Percentiles rank a stretch among this genome's conserved stretches.
Evolutionary conservation across 2,888 invertebrate genomes (phyloP).

Genomic region (Heliconius erato): DNA sequence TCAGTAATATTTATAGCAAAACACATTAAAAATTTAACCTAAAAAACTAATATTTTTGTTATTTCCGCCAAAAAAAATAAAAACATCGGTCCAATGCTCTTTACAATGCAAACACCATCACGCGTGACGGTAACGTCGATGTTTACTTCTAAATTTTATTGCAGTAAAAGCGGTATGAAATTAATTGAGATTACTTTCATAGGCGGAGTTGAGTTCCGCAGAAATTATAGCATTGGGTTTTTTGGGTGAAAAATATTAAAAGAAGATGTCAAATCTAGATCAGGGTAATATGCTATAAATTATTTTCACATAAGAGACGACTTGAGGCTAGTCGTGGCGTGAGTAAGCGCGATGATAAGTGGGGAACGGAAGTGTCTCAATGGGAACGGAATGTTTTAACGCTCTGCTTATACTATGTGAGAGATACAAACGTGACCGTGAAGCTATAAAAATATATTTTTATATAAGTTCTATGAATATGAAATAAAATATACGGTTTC

Average conservation of each 20-base stretch:
- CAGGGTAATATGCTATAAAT: too few species aligned
- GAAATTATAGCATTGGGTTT: too few species aligned
- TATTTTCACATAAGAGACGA: too few species aligned
- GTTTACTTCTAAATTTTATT: slow-evolving; percentile 27
- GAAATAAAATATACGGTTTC: too few species aligned
- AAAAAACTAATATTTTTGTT: slow-evolving; percentile 16
- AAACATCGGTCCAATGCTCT: slow-evolving; percentile 19
- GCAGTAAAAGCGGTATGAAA: slow-evolving; percentile 21
- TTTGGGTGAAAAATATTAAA: too few species aligned
- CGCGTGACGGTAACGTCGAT: slow-evolving; percentile 16
- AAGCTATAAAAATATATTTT: too few species aligned
- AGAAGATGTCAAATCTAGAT: too few species aligned
- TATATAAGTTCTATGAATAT: too few species aligned
- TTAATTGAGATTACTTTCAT: slow-evolving; percentile 5
- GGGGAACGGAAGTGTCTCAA: neutral
- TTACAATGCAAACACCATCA: slow-evolving; percentile 28
- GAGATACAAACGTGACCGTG: neutral
- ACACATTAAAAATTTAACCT: slow-evolving; percentile 3
- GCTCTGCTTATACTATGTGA: neutral
- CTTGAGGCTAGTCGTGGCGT: too few species aligned
- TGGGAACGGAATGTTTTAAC: neutral
- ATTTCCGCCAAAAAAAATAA: slow-evolving; percentile 13
- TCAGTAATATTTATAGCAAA: neutral
- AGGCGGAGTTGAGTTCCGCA: neutral
- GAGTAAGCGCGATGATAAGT: neutral